Percentiles rank a stretch among this genome's conserved stretches.
These are phyloP conservation scores for rabbit (Oryctolagus cuniculus) DNA, from an alignment of 2,113 vertebrate species.

Conservation along the genomic window DNA sequence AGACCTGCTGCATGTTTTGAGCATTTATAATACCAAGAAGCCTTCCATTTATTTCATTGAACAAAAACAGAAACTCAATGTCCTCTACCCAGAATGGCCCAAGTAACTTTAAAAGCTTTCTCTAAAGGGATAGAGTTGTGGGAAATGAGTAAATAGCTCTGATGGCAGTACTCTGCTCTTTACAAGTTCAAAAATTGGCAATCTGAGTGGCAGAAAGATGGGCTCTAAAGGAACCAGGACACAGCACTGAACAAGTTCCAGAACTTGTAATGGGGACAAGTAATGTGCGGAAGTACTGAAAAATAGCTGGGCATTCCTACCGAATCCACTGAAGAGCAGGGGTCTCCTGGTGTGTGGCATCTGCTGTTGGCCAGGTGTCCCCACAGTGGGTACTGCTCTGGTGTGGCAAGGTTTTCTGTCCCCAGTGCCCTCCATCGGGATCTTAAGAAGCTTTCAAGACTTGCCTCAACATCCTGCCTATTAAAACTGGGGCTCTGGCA, in stretches of 20 bases:
- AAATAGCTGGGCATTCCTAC: background rate
- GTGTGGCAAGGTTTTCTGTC: background rate
- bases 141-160: conserved; percentile 78
- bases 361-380: background rate
- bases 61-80: conserved; percentile 70
- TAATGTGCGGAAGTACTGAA: background rate
- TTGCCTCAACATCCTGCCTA: background rate
- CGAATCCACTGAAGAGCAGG: background rate
- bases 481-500: background rate
- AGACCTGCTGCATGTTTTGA: background rate
- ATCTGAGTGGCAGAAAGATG: conserved; percentile 42
- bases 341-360: background rate
- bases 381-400: background rate
- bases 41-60: conserved; percentile 57
- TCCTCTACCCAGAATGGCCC: conserved; percentile 64
- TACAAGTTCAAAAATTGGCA: conserved; percentile 56
- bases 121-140: conserved; percentile 48
- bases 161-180: conserved; percentile 65
- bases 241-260: background rate
- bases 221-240: conserved; percentile 4
- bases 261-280: background rate
- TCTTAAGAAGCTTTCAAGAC: background rate
- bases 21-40: conserved; percentile 46
- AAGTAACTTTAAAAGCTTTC: conserved; percentile 77
- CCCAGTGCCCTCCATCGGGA: background rate